phyloP scores from a whole-genome alignment of 2,797 vertebrate species.

The Petrocephalus schoutedeni region DNA sequence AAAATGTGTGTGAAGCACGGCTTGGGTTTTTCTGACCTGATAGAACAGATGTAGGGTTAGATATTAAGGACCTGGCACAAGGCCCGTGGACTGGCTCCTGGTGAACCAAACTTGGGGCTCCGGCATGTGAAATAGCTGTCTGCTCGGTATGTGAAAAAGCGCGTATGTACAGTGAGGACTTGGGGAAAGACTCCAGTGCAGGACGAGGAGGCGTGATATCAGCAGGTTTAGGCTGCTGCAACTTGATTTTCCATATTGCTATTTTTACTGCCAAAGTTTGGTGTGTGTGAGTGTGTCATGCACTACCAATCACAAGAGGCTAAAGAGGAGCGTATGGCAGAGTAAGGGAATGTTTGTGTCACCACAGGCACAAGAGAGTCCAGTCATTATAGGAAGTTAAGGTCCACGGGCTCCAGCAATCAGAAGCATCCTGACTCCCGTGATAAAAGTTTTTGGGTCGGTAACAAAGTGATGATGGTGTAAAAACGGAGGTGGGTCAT shows the following conservation, averaged over 20 bases:
- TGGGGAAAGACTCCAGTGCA: neutral
- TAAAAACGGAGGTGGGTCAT: neutral
- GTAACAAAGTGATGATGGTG: slow-evolving; percentile 17
- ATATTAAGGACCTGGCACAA: neutral
- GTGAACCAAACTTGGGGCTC: neutral
- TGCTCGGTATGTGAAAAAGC: no score
- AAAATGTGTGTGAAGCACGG: neutral
- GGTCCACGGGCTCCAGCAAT: neutral
- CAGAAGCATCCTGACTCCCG: neutral
- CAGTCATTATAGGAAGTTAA: slow-evolving; percentile 27
- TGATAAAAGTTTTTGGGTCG: neutral
- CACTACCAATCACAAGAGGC: slow-evolving; percentile 28
- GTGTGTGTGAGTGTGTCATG: neutral
- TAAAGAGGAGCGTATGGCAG: slow-evolving; percentile 32
- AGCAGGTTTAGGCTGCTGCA: neutral
- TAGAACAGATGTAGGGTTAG: neutral
- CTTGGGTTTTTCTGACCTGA: neutral
- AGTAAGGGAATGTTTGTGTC: slow-evolving; percentile 38
- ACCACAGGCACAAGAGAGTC: slow-evolving; percentile 53
- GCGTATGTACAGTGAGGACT: neutral
- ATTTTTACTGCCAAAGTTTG: neutral
- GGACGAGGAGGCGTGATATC: neutral
- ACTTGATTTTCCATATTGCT: neutral
- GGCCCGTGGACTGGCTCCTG: neutral
- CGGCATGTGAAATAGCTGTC: neutral